Conservation (phyloP, 2,888 invertebrate genomes). For the Aspidapion aeneum region DNA sequence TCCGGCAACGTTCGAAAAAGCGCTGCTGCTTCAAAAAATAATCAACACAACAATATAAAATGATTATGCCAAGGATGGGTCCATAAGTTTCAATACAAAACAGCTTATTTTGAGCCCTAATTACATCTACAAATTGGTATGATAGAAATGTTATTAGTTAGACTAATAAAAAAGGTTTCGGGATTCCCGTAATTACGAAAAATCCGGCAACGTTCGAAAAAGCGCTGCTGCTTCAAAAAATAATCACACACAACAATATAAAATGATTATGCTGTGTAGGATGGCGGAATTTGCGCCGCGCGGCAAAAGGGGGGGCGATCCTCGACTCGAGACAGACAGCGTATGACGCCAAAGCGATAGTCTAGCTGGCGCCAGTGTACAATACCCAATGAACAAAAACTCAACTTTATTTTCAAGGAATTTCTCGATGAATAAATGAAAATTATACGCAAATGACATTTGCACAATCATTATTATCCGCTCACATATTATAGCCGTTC, state of each 20-base stretch:
- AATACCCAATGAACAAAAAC: background rate
- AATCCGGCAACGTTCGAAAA: no score
- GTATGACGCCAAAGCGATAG: constrained; percentile 51
- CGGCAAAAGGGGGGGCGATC: constrained; percentile 34
- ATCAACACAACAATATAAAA: background rate
- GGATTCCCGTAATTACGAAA: no score
- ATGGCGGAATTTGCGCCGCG: constrained; percentile 38
- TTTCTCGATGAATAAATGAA: background rate
- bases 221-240: constrained; percentile 8
- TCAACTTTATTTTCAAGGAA: background rate
- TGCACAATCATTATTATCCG: background rate
- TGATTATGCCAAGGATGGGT: no score
- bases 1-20: no score
- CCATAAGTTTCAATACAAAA: no score
- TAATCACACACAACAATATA: background rate
- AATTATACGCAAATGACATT: background rate
- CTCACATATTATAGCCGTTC: no score
- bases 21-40: constrained; percentile 7
- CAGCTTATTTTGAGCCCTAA: no score
- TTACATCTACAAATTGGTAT: no score
- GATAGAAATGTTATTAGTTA: no score
- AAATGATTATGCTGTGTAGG: background rate
- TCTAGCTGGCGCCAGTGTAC: constrained; percentile 47
- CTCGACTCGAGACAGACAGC: constrained; percentile 44
- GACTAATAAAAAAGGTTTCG: no score